phyloP scores from a whole-genome alignment of 1,140 invertebrate genomes.

The Nephotettix cincticeps region DNA sequence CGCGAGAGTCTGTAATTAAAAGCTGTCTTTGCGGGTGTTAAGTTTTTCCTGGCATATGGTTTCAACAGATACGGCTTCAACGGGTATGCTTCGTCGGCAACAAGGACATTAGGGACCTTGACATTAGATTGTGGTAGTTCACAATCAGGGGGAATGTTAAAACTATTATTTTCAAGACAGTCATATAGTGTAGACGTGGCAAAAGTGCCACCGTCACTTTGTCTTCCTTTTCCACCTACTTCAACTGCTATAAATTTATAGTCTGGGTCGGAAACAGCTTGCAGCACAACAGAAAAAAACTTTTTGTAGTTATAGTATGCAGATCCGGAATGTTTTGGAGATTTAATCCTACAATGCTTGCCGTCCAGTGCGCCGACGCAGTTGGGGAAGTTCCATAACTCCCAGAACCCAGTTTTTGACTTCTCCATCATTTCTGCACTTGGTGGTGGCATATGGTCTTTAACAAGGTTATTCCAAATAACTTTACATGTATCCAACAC shows the following conservation, averaged over 20 bases:
- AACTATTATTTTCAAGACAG: neutral
- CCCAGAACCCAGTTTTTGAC: conserved; percentile 36
- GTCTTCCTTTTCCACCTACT: conserved; percentile 49
- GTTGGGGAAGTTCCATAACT: conserved; percentile 46
- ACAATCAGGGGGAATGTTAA: conserved; percentile 12
- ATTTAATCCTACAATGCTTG: conserved; percentile 29
- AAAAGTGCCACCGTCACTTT: conserved; percentile 45
- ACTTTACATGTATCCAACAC: conserved; percentile 18
- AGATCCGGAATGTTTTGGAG: conserved; percentile 38
- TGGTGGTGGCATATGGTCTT: conserved; percentile 33
- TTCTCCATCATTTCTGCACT: conserved; percentile 33
- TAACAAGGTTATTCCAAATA: conserved; percentile 36
- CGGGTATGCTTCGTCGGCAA: conserved; percentile 51
- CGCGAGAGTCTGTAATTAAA: conserved; percentile 48
- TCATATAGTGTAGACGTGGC: conserved; percentile 22
- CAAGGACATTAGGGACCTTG: conserved; percentile 17
- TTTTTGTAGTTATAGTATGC: conserved; percentile 45
- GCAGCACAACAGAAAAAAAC: conserved; percentile 47
- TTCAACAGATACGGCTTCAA: conserved; percentile 50
- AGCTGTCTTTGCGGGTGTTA: conserved; percentile 42
- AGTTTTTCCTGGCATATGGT: conserved; percentile 47
- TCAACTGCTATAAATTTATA: conserved; percentile 51
- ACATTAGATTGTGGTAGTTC: conserved; percentile 1
- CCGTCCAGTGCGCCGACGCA: conserved; percentile 26
- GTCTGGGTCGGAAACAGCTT: conserved; percentile 48